Percentiles rank a stretch among this genome's conserved stretches.
Conservation (phyloP, 2,888 invertebrate species). For the Atherix ibis region DNA sequence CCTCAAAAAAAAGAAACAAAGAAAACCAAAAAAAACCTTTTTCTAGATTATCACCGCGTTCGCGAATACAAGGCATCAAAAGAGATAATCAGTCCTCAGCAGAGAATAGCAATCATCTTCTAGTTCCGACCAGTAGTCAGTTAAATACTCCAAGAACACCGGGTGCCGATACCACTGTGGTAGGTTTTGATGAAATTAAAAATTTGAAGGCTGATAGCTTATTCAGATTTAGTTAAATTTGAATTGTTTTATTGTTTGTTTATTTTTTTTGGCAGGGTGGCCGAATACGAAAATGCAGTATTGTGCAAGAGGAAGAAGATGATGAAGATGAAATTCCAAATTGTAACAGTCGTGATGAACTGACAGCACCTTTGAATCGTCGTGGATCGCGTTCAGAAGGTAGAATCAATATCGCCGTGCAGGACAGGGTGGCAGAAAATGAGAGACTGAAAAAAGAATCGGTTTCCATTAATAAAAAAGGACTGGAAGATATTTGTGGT, state of each 20-base stretch:
- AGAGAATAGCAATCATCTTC: conserved; percentile 7
- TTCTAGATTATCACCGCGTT: conserved; percentile 10
- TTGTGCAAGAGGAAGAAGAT: conserved; percentile 85
- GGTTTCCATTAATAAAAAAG: conserved; percentile 2
- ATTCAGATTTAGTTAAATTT: no score
- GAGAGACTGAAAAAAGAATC: conserved; percentile 44
- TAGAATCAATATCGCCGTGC: conserved; percentile 52
- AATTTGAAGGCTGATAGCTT: no score
- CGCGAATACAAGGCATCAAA: conserved; percentile 8
- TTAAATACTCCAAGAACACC: conserved; percentile 50
- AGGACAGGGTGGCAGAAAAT: conserved; percentile 42
- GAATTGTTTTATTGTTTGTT: not conserved
- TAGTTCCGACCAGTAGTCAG: conserved; percentile 10
- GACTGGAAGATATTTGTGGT: conserved; percentile 10
- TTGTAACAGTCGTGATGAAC: conserved; percentile 38
- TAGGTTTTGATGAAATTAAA: no score
- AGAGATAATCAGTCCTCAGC: conserved; percentile 5
- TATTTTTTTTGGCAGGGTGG: conserved; percentile 28
- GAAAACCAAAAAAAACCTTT: no score
- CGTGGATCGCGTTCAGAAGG: conserved; percentile 70
- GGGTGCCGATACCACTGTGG: conserved; percentile 46
- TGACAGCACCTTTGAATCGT: conserved; percentile 38
- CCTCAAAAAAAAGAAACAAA: no score
- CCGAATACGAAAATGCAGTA: conserved; percentile 74
- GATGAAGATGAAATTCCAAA: conserved; percentile 54